These are phyloP conservation scores for Cyprinodon variegatus DNA, from an alignment of 2,113 vertebrate species.

Conservation along the genomic window DNA sequence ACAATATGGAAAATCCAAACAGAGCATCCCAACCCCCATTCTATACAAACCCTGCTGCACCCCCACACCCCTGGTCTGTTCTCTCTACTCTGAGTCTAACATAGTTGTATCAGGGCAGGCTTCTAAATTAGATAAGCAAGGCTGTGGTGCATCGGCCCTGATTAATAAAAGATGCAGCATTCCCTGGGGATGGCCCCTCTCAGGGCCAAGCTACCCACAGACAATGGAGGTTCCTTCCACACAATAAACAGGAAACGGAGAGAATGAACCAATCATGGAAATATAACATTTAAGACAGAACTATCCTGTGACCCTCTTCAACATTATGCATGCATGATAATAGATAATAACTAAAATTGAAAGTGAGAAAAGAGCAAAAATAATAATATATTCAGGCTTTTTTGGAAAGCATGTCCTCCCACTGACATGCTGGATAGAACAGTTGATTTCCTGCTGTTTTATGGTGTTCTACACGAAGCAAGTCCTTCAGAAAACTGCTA, in stretches of 20 bases:
- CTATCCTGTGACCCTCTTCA: conserved; percentile 55
- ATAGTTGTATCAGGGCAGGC: conserved; percentile 77
- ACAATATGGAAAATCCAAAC: conserved; percentile 55
- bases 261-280: conserved; percentile 82
- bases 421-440: conserved; percentile 56
- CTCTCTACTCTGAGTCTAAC: conserved; percentile 67
- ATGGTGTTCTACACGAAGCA: conserved; percentile 34
- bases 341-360: conserved; percentile 61
- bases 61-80: conserved; percentile 58
- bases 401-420: conserved; percentile 49
- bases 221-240: conserved; percentile 75
- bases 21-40: conserved; percentile 60
- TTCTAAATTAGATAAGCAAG: conserved; percentile 86
- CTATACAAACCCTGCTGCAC: conserved; percentile 59
- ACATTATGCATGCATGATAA: conserved; percentile 68
- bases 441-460: conserved; percentile 58
- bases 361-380: conserved; percentile 44
- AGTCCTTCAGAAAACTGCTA: conserved; percentile 21
- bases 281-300: conserved; percentile 79
- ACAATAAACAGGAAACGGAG: conserved; percentile 83
- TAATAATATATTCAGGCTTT: conserved; percentile 64
- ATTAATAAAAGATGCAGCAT: conserved; percentile 87
- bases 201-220: conserved; percentile 69
- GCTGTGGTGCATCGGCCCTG: conserved; percentile 78
- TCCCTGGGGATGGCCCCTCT: conserved; percentile 79